Evolutionary conservation across 2,797 vertebrate genomes (phyloP), one percentile per base, ranked within the genome.

Genomic region (Poliocrania exsul): DNA sequence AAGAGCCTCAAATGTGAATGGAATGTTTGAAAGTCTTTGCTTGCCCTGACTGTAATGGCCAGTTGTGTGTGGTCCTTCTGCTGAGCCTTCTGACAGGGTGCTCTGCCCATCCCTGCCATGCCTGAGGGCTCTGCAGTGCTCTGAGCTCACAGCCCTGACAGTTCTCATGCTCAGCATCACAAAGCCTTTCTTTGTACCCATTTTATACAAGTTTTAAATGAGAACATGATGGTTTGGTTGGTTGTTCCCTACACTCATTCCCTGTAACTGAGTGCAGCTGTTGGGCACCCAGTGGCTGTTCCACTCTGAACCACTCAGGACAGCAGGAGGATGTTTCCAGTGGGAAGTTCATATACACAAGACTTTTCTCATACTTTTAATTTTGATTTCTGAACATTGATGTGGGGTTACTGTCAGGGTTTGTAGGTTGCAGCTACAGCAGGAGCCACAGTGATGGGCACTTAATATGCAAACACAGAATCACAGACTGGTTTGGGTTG

Each of bases 1-100:
- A 61, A 69, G 21, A 87, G 16, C 54, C 50, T 90, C 61, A 54
- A 15, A 54, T 33, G 19, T 40, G n/a, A 81, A 57, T 6, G 58
- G 38, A 35, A 51, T 24, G 47, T 69, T 9, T 4, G 7, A 19
- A 64, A 50, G 18, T n/a, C 66, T 75, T 60, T 49, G 17, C 54
- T 67, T n/a, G 37, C 81, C 25, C 31, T 26, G 9, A 9, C 8
- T 6, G 28, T 11, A 37, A 35, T 25, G 26, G 29, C 33, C 33
- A 35, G 0, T 35, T 40, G 23, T 20, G 29, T 28, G 0, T 1
- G 1, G 51, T 47, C 38, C 54, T 60, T 20, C 40, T 25, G 23
- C 28, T n/a, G 58, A 71, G 58, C 20, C 24, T 40, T 40, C 40
- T 16, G 40, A 16, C 40, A 40, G 40, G 40, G 40, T 40, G 53